Evolutionary conservation across 2,888 invertebrate genomes (phyloP), one percentile per base, ranked within the genome.

Genomic region (Caradrina kadenii): DNA sequence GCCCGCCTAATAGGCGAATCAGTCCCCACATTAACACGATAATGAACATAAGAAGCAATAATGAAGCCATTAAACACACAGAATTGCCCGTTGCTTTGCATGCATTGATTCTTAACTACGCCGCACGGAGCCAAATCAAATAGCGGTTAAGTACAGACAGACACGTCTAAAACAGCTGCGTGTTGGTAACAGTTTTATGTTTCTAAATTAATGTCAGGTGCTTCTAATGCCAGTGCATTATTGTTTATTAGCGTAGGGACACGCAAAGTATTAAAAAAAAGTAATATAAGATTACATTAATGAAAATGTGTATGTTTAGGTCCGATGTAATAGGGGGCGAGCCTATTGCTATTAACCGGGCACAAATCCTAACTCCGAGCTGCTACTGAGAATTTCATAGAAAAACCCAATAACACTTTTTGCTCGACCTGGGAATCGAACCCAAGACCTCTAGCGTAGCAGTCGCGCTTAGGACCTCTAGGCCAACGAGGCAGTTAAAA

Each of bases 31-130:
- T 49, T 13, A 39, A 66, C 19, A 75, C 49, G 31, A 74, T 66
- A 56, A 11, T 66, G 22, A 6, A 50, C 17, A 19, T 42, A 69
- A 42, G 26, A 53, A 15, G 49, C 45, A 54, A 53, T 61, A 62
- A 79, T 73, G 53, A 66, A 73, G 73, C 66, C 62, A 79, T 73
- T 31, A 62, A 45, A 75, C 75, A 21, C 52, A 59, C 59, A 55
- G 50, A 58, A 73, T 66, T 31, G 39, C 21, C 13, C 52, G 53
- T 62, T 39, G 53, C 61, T 56, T 75, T 59, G 49, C 61, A 50
- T 79, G 61, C 73, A 79, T 79, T 66, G 75, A 79, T 61, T 72
- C 54, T 73, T 66, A 73, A 76, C 79, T 31, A 66, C 61, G 54
- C 54, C 42, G 49, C 26, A 31, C 67, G 45, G n/a, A 26, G 79